Conservation (phyloP, 2,888 invertebrate species). For the Aphrophora alni region DNA sequence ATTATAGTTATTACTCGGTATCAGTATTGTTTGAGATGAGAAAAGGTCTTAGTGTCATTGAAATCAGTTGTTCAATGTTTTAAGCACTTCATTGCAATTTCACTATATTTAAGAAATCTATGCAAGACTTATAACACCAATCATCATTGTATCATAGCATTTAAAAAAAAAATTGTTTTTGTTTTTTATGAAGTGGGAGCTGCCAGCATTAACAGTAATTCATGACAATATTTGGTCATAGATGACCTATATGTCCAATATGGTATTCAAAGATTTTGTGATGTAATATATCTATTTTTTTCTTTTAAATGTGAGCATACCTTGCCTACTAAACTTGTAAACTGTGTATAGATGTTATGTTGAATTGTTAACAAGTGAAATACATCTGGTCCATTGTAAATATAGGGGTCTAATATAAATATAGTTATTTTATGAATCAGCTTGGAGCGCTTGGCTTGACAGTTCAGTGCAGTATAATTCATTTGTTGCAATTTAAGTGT, state of each 20-base stretch:
- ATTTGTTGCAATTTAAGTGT: conserved; percentile 9
- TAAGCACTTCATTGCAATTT: not conserved
- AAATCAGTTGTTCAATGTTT: not conserved
- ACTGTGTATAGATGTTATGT: not conserved
- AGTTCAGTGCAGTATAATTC: not conserved
- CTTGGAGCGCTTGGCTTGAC: not conserved
- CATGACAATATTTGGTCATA: conserved; percentile 6
- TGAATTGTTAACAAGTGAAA: not conserved
- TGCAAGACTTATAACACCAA: conserved; percentile 4
- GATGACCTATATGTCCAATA: not conserved
- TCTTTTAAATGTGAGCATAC: not conserved
- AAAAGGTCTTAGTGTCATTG: not conserved
- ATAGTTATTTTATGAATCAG: conserved; percentile 9
- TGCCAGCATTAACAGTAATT: not conserved
- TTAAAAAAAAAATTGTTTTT: not conserved
- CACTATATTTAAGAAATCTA: not conserved
- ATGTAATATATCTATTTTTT: not conserved
- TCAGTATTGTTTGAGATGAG: not conserved
- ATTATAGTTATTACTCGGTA: too few species aligned
- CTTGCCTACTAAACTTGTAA: not conserved
- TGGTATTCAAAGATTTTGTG: not conserved
- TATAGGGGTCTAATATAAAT: not conserved
- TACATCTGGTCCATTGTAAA: not conserved
- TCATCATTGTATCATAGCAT: not conserved
- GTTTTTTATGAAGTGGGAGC: not conserved